Conservation (phyloP, 2,113 vertebrate species). For the Nothoprocta perdicaria region DNA sequence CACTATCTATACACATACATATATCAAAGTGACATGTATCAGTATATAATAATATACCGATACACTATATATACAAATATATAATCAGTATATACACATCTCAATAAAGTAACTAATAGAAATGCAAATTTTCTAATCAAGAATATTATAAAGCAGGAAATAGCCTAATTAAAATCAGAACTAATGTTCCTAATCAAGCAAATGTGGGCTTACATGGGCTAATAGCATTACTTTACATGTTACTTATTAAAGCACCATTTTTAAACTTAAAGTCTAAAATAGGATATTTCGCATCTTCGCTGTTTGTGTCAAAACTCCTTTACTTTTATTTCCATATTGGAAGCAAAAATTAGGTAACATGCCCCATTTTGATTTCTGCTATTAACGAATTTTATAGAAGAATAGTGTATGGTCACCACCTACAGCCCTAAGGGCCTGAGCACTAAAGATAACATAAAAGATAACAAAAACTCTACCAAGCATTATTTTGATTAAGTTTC, state of each 20-base stretch:
- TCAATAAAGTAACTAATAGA: background rate
- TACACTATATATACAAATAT: no score
- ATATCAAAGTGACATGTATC: no score
- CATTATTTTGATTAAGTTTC: slow-evolving; percentile 13
- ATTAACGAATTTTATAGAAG: slow-evolving; percentile 41
- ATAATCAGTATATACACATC: no score
- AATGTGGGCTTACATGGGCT: background rate
- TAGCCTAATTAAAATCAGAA: background rate
- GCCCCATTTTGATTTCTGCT: slow-evolving; percentile 30
- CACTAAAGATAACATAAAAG: slow-evolving; percentile 31
- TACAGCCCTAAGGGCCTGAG: background rate
- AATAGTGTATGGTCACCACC: background rate
- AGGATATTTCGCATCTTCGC: background rate
- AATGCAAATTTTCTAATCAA: background rate
- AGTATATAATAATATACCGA: no score
- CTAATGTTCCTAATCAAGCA: background rate
- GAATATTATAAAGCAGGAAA: background rate
- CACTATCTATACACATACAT: background rate
- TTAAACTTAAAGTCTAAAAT: background rate
- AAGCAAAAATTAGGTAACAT: background rate
- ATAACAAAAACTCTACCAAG: slow-evolving; percentile 19
- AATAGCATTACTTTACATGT: background rate
- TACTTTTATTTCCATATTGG: background rate
- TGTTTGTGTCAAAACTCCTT: background rate
- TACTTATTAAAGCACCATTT: background rate